Conservation (phyloP, 2,113 vertebrate genomes). For the Apodemus sylvaticus region DNA sequence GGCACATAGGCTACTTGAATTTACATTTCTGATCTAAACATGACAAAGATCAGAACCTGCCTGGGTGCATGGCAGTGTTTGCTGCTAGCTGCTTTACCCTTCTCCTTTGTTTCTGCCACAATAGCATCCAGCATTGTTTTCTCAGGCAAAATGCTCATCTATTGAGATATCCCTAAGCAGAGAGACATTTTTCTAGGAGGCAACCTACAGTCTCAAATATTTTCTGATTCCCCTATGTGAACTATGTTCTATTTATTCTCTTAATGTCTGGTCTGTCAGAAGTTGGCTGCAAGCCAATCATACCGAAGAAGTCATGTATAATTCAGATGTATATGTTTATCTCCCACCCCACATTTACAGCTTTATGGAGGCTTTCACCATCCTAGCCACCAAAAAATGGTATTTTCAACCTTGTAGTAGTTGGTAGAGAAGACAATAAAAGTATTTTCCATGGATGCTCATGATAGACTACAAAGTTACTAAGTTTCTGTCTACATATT, state of each 20-base stretch:
- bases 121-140: neutral
- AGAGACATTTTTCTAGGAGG: neutral
- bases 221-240: neutral
- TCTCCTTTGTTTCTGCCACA: neutral
- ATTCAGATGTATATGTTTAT: neutral
- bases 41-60: neutral
- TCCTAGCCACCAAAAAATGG: neutral
- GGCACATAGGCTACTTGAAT: neutral
- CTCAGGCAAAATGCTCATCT: neutral
- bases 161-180: neutral
- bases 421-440: neutral
- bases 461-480: neutral
- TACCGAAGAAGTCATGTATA: neutral
- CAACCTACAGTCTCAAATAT: neutral
- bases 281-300: constrained; percentile 8
- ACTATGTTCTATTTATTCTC: neutral
- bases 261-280: neutral
- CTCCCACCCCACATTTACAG: neutral
- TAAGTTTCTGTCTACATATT: neutral
- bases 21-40: constrained; percentile 9
- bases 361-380: neutral
- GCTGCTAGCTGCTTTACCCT: neutral
- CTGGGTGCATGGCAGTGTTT: neutral
- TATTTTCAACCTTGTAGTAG: neutral
- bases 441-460: neutral